These are phyloP conservation scores for Microtus montanus DNA, from an alignment of 2,113 vertebrate genomes.

Conservation along the genomic window DNA sequence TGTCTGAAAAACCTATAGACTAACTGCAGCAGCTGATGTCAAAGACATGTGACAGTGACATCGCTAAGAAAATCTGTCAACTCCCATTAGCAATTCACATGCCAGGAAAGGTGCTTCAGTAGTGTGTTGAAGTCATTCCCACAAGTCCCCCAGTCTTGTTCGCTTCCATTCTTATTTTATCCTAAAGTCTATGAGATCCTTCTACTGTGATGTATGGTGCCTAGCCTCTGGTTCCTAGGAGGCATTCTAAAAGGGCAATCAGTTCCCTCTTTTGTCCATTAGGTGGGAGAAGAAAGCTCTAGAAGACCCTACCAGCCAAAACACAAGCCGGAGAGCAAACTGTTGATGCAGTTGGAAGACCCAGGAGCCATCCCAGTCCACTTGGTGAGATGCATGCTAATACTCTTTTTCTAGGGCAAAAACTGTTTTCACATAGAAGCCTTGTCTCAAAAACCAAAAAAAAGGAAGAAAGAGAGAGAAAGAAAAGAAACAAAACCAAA, in stretches of 20 bases:
- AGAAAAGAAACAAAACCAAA: too few species aligned
- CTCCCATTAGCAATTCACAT: conserved; percentile 24
- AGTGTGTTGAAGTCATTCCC: neutral
- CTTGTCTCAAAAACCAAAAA: neutral
- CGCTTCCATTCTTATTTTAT: conserved; percentile 31
- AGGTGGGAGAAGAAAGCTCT: conserved; percentile 74
- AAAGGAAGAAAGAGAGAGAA: neutral
- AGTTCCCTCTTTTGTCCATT: conserved; percentile 55
- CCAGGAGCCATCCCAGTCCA: neutral
- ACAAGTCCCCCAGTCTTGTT: conserved; percentile 9
- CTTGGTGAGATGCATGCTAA: neutral
- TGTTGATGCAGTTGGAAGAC: neutral
- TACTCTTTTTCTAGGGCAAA: conserved; percentile 33
- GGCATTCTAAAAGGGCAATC: neutral
- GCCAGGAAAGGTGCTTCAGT: conserved; percentile 3
- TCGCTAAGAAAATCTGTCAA: conserved; percentile 27
- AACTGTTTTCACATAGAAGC: neutral
- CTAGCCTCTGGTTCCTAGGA: neutral
- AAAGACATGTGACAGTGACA: conserved; percentile 50
- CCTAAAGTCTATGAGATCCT: conserved; percentile 10
- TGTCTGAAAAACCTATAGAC: conserved; percentile 54
- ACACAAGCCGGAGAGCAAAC: neutral
- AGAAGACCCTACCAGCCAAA: conserved; percentile 1
- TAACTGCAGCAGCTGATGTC: conserved; percentile 38
- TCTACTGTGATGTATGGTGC: neutral